Percentiles rank a stretch among this genome's conserved stretches.
These are phyloP conservation scores for Rutpela maculata DNA, from an alignment of 2,888 invertebrate species.

Conservation along the genomic window DNA sequence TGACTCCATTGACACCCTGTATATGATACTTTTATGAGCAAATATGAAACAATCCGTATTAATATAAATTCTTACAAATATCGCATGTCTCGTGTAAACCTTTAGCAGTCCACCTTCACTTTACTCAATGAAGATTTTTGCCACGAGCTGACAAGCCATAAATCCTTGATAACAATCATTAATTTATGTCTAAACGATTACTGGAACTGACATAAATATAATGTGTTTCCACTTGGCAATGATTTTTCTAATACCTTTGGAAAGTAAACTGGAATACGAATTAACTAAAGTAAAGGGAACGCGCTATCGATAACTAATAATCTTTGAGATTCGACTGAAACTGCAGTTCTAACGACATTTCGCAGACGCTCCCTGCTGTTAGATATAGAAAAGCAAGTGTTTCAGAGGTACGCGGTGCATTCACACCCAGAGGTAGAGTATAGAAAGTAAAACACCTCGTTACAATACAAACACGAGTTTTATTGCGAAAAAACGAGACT, in stretches of 20 bases:
- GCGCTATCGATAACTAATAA: slow-evolving; percentile 14
- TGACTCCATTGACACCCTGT: no score
- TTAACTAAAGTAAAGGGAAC: slow-evolving; percentile 18
- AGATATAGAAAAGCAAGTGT: background rate
- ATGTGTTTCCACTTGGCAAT: background rate
- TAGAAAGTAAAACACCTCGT: background rate
- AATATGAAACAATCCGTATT: no score
- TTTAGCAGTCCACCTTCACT: background rate
- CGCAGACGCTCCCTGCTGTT: background rate
- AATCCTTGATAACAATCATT: slow-evolving; percentile 16
- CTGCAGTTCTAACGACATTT: background rate
- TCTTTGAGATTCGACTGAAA: background rate
- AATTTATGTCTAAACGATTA: slow-evolving; percentile 8
- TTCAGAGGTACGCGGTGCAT: background rate
- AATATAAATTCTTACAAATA: background rate
- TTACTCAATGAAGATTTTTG: slow-evolving; percentile 2
- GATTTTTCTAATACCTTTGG: slow-evolving; percentile 13
- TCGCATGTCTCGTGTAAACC: background rate
- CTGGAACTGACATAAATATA: slow-evolving; percentile 15
- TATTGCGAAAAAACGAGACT: background rate
- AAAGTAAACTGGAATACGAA: slow-evolving; percentile 19
- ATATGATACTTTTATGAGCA: no score
- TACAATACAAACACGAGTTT: background rate
- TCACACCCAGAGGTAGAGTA: background rate
- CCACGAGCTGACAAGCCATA: slow-evolving; percentile 6